These are phyloP conservation scores for Peromyscus maniculatus DNA, from an alignment of 2,113 vertebrate species.

Conservation along the genomic window DNA sequence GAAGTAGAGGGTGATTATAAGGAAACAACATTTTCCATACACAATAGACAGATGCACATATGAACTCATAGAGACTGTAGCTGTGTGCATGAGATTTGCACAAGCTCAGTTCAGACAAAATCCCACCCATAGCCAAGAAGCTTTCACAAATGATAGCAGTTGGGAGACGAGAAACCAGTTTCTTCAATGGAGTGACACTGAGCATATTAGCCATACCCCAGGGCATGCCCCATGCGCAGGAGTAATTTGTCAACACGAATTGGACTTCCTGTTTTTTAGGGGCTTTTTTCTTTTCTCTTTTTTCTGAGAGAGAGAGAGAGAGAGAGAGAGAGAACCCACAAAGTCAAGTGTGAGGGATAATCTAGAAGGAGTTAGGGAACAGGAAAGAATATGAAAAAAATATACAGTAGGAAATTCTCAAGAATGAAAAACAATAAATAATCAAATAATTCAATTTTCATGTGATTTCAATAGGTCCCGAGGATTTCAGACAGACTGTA, in stretches of 20 bases:
- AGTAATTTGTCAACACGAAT: background rate
- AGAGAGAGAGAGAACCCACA: too few species aligned
- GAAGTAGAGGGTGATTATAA: background rate
- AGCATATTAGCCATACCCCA: background rate
- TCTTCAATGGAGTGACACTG: background rate
- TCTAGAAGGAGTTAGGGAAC: background rate
- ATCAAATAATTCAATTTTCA: constrained; percentile 39
- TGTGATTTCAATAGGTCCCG: background rate
- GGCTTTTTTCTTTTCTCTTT: background rate
- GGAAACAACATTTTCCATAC: background rate
- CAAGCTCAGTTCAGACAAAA: background rate
- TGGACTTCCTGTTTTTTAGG: too few species aligned
- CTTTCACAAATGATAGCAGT: background rate
- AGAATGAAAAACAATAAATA: background rate
- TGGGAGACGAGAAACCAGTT: background rate
- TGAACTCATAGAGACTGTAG: background rate
- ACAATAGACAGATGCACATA: too few species aligned
- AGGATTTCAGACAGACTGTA: background rate
- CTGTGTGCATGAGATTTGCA: too few species aligned
- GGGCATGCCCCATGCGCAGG: background rate
- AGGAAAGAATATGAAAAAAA: background rate
- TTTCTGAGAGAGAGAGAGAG: too few species aligned
- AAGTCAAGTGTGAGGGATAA: background rate
- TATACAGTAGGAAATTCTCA: background rate
- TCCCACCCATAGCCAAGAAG: background rate